Percentiles rank a stretch among this genome's conserved stretches.
phyloP scores from a whole-genome alignment of 2,113 vertebrate species.

The Hucho hucho region DNA sequence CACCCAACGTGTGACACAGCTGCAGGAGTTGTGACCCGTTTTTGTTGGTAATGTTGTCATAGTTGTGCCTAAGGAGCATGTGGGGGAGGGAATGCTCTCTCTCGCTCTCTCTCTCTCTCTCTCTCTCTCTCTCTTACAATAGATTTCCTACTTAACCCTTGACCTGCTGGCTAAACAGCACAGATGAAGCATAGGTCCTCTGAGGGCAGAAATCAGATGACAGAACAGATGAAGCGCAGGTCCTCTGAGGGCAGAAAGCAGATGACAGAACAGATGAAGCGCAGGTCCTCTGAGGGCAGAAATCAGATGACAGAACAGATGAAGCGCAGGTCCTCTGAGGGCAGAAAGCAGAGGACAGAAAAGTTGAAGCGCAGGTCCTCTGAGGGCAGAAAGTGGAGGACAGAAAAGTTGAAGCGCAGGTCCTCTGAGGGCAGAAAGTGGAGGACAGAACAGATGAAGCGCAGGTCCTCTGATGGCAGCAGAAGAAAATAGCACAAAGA shows the following conservation, averaged over 20 bases:
- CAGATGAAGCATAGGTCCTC: not conserved
- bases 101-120: too few species aligned
- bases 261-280: not conserved
- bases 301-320: not conserved
- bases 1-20: too few species aligned
- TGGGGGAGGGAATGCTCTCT: not conserved
- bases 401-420: not conserved
- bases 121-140: slow-evolving; percentile 9
- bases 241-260: too few species aligned
- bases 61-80: too few species aligned
- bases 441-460: not conserved
- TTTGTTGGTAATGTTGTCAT: too few species aligned
- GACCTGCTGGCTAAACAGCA: not conserved
- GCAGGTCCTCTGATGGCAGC: too few species aligned
- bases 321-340: not conserved
- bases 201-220: too few species aligned
- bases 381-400: too few species aligned
- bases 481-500: not conserved
- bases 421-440: not conserved
- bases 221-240: not conserved
- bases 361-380: not conserved
- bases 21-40: too few species aligned
- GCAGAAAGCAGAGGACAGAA: slow-evolving; percentile 17
- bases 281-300: slow-evolving; percentile 11
- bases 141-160: not conserved